Evolutionary conservation across 30 jellyfish, hydroid and myxozoan genomes (phyloP), one percentile per base, ranked within the genome.

Genomic region (Mastigias papua): DNA sequence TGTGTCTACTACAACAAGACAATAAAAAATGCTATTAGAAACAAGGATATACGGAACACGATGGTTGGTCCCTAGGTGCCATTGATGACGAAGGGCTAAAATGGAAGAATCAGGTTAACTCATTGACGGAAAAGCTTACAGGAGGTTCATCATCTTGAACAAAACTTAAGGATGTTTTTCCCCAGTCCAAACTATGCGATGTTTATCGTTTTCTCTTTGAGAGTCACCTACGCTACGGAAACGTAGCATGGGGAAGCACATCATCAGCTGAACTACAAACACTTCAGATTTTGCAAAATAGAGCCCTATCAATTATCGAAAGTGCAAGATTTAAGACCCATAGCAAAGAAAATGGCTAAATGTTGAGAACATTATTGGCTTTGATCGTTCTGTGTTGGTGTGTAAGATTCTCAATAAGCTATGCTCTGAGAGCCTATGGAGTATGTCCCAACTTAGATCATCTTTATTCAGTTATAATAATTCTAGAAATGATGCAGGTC

Each of bases 121-220:
- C 88, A 49, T 48, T 76, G 34, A 76, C 29, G 29, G 58, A 0
- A 58, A 76, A 76, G 31, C 33, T 27, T 20, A 23, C 76, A 50
- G 84, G 88, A n/a, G 78, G 88, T 27, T 58, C 48, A 27, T 26
- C 48, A 49, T 76, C 88, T 58, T 76, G 42, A 25, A 50, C 42
- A 76, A 25, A 63, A 23, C 88, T 76, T 27, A 76, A 48, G 60
- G 57, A 58, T 30, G 54, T 76, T 49, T 23, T 76, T 76, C 54
- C 58, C 76, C 88, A 76, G 21, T 76, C 88, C 31, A n/a, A 76
- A 31, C 49, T 76, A 76, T 28, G 58, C 79, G 76, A 19, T 51
- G 78, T 76, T 21, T 76, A 76, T 76, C 88, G 78, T 6, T 22
- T 80, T 54, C 78, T 76, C 27, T 42, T 42, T 42, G 54, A 42